Base-by-base conservation (phyloP, 2,888 invertebrate genomes). In the Cerceris rybyensis region DNA sequence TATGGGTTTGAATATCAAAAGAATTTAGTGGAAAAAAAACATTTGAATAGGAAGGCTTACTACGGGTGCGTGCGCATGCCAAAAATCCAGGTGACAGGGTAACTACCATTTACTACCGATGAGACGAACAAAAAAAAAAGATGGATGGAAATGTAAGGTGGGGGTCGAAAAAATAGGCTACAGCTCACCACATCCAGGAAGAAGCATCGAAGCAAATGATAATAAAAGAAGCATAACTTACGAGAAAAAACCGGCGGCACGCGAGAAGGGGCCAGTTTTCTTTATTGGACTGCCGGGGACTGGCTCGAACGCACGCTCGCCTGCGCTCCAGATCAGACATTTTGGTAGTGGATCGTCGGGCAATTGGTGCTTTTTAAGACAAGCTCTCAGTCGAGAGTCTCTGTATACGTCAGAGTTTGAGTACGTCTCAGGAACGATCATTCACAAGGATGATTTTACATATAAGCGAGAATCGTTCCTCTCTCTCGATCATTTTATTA, bases 191-290 rank as follows among this genome's bases (percentile, higher is more conserved):
- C 86, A 90, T 90, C 88, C 90, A 90, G 89, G 88, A 85, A 90
- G 86, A 90, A 91, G 90, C 92, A 87, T 91, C 89, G 91, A 92
- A 92, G 92, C 92, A 92, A 92, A 92, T 92, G 89, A 92, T 92
- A 92, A 91, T 92, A 92, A 91, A 92, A 92, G 90, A 92, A 92
- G 92, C 92, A 92, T 90, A 92, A 92, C 92, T 92, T 92, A 92
- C 92, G 92, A 92, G 91, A 91, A 86, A 28, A 90, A 89, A 91
- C 90, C 89, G 89, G 90, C 90, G 91, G 89, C 87, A 91, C 91
- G 91, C 92, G 92, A 91, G 88, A 82, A 82, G 88, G 87, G 85
- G 82, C 86, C 86, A 84, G 28, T 68, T 86, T 88, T 90, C 88
- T 82, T 88, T 84, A 85, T 88, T 86, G 86, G 87, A 85, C 86